phyloP scores from a whole-genome alignment of 2,113 vertebrate species.

The Cebidichthys violaceus region DNA sequence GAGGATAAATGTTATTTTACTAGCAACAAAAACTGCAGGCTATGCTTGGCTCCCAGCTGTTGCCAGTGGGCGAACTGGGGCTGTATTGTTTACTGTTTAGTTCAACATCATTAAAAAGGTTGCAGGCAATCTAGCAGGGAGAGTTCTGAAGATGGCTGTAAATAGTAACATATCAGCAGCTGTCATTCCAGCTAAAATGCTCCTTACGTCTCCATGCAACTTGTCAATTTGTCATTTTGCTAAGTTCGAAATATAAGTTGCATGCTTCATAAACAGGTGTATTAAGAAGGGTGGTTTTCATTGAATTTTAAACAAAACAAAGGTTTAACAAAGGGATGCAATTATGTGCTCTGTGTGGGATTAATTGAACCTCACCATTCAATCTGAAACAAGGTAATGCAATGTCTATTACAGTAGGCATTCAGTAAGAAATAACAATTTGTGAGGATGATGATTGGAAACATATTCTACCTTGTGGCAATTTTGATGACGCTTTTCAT shows the following conservation, averaged over 20 bases:
- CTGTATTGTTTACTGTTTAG: constrained; percentile 54
- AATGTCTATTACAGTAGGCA: constrained; percentile 35
- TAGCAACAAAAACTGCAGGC: constrained; percentile 49
- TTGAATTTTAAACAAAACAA: constrained; percentile 40
- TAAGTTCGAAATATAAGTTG: neutral
- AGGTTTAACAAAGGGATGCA: constrained; percentile 42
- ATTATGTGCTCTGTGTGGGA: constrained; percentile 57
- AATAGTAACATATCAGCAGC: constrained; percentile 43
- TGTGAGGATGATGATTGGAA: constrained; percentile 58
- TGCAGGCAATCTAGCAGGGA: constrained; percentile 52
- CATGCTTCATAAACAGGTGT: constrained; percentile 34
- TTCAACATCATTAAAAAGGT: constrained; percentile 70
- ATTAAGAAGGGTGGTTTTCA: constrained; percentile 8
- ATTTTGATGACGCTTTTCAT: constrained; percentile 32
- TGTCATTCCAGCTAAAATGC: constrained; percentile 46
- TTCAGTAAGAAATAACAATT: constrained; percentile 57
- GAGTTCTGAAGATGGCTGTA: constrained; percentile 26
- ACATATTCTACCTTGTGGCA: constrained; percentile 58
- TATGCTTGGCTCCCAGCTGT: constrained; percentile 50
- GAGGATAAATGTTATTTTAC: constrained; percentile 27
- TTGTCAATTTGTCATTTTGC: constrained; percentile 19
- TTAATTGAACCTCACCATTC: constrained; percentile 59
- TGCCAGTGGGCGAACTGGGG: constrained; percentile 60
- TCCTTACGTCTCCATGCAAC: neutral
- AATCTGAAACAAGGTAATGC: constrained; percentile 49